phyloP scores from a whole-genome alignment of 2,888 invertebrate genomes.

The Agonum fuliginosum region DNA sequence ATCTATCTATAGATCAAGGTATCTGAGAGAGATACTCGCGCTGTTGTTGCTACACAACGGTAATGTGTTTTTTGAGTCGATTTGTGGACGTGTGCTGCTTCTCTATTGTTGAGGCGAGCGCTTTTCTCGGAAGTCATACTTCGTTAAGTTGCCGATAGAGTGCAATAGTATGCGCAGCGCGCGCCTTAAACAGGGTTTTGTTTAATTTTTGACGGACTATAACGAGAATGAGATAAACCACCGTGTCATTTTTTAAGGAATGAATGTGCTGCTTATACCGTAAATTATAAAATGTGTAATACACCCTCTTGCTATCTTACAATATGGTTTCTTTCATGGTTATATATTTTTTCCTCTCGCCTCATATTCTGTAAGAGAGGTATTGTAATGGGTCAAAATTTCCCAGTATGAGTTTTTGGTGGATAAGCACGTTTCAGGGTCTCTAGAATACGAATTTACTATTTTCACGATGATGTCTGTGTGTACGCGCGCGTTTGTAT shows the following conservation, averaged over 20 bases:
- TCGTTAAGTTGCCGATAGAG: constrained; percentile 53
- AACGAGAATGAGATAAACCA: background rate
- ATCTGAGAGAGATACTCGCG: background rate
- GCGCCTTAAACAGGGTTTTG: background rate
- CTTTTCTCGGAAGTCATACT: constrained; percentile 54
- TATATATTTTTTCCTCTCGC: too few species aligned
- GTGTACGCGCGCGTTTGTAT: too few species aligned
- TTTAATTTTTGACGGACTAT: constrained; percentile 31
- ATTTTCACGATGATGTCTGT: too few species aligned
- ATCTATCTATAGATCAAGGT: background rate
- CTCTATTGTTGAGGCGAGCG: constrained; percentile 47
- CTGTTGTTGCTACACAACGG: constrained; percentile 33
- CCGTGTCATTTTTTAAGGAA: constrained; percentile 9
- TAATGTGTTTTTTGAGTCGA: constrained; percentile 32
- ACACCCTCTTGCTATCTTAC: too few species aligned
- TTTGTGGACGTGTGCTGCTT: constrained; percentile 49
- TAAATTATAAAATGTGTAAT: background rate
- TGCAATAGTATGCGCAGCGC: background rate
- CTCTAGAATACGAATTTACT: too few species aligned
- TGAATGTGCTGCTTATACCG: constrained; percentile 6
- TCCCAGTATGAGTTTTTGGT: too few species aligned
- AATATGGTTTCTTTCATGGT: too few species aligned
- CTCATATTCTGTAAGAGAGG: too few species aligned
- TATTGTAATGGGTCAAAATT: too few species aligned
- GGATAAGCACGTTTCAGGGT: too few species aligned